phyloP scores from a whole-genome alignment of 2,888 invertebrate genomes.

The Branchipolynoe longqiensis region DNA sequence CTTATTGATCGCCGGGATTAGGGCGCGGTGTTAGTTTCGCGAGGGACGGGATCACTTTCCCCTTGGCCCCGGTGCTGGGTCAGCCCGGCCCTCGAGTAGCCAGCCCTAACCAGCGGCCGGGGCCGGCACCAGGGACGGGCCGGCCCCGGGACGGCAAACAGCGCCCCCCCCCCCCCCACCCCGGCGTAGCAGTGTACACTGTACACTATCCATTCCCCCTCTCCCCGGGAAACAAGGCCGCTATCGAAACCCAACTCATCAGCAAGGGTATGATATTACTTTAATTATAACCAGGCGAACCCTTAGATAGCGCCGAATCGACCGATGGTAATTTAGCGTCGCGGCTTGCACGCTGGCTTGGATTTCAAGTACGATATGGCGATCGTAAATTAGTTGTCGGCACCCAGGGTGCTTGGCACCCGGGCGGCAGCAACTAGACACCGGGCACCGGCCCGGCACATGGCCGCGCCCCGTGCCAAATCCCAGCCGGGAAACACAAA shows the following conservation, averaged over 20 bases:
- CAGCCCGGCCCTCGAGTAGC: slow-evolving; percentile 16
- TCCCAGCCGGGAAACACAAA: slow-evolving; percentile 37
- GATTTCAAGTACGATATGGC: slow-evolving; percentile 45
- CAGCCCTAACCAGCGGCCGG: neutral
- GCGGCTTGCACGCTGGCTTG: slow-evolving; percentile 24
- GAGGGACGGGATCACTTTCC: slow-evolving; percentile 4
- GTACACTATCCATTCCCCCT: slow-evolving; percentile 48
- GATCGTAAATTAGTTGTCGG: slow-evolving; percentile 54
- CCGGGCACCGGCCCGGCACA: slow-evolving; percentile 15
- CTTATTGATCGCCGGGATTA: slow-evolving; percentile 47
- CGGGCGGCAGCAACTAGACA: slow-evolving; percentile 23
- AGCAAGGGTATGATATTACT: slow-evolving; percentile 48
- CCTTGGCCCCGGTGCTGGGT: slow-evolving; percentile 6
- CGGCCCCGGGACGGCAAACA: neutral
- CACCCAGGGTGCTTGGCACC: slow-evolving; percentile 46
- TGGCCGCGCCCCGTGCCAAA: neutral
- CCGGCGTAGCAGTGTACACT: slow-evolving; percentile 39
- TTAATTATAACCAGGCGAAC: slow-evolving; percentile 49
- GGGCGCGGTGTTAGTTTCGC: slow-evolving; percentile 25
- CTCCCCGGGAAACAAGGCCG: slow-evolving; percentile 48
- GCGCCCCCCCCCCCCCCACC: neutral
- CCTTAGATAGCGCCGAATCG: slow-evolving; percentile 53
- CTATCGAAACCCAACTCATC: slow-evolving; percentile 50
- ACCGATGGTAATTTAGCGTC: slow-evolving; percentile 50
- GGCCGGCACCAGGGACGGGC: neutral